Evolutionary conservation across 2,888 invertebrate species (phyloP), one percentile per base, ranked within the genome.

Genomic region (Mimas tiliae): DNA sequence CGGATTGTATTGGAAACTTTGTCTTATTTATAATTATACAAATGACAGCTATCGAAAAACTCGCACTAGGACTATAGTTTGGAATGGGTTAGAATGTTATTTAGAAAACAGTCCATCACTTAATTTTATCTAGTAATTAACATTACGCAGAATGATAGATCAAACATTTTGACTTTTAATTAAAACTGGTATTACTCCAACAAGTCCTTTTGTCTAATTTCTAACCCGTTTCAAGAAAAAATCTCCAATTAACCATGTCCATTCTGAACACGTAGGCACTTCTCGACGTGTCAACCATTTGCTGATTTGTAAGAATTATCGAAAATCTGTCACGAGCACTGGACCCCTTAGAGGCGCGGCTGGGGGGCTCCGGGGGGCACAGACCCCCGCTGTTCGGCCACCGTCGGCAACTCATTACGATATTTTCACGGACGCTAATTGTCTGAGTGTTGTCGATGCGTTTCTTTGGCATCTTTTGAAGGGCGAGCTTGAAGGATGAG

Each of bases 271-370:
- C 65, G 64, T 64, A 69, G 53, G 69, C 67, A 65, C 62, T 64
- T 65, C 69, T 51, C 64, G 63, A 62, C 66, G 67, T 69, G 72
- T 72, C 70, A 72, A 66, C 66, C 48, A 16, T 21, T 64, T 64
- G 68, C 66, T 68, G 69, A 68, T 58, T 67, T 69, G 65, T 69
- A 66, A 63, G 34, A 68, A 69, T 72, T 72, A 72, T 70, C 71
- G 70, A 71, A 70, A 71, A 70, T 68, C 72, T 73, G 72, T 73
- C 72, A 71, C 65, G 65, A 67, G 67, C 72, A 73, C 66, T 70
- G 67, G 66, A 51, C 55, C 68, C 63, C 53, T 65, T 34, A 42
- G 70, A 45, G 65, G 27, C 65, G 62, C 69, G 34, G 47, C 62
- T 47, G 34, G 16, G 63, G 65, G 65, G 66, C 34, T 33, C 34